Percentiles rank a stretch among this genome's conserved stretches.
Conservation (phyloP, 2,797 vertebrate genomes). For the Babyrousa celebensis region DNA sequence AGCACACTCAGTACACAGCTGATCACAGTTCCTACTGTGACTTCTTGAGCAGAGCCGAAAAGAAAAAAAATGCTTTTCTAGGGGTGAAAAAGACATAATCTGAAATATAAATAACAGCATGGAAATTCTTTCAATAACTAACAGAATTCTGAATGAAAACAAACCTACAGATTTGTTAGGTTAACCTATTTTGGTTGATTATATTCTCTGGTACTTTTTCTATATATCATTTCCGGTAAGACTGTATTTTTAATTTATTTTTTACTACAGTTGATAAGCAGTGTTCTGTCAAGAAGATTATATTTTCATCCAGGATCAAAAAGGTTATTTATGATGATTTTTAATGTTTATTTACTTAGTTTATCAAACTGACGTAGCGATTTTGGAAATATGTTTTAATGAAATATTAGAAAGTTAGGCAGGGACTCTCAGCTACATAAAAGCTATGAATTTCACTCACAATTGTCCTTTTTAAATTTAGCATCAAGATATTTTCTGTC, state of each 20-base stretch:
- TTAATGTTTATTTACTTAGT: not conserved
- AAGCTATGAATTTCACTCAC: not conserved
- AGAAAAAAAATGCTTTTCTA: slow-evolving; percentile 7
- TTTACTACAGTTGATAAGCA: no score
- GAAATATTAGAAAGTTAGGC: not conserved
- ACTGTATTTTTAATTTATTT: not conserved
- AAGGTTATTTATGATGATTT: not conserved
- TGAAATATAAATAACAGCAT: not conserved
- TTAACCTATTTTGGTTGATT: not conserved
- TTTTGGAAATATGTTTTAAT: not conserved
- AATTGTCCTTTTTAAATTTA: not conserved
- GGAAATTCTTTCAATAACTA: not conserved
- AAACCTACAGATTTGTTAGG: not conserved
- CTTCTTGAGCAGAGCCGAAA: not conserved
- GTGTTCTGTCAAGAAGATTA: not conserved
- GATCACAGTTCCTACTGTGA: not conserved
- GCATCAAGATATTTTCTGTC: not conserved
- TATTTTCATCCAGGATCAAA: not conserved
- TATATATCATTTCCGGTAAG: not conserved
- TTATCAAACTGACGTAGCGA: not conserved
- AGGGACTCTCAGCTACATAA: not conserved
- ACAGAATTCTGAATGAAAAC: slow-evolving; percentile 2
- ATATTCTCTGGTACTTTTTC: not conserved
- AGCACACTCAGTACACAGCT: not conserved
- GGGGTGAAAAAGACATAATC: not conserved